phyloP scores from a whole-genome alignment of 2,797 vertebrate genomes.

The Myripristis jacobus region DNA sequence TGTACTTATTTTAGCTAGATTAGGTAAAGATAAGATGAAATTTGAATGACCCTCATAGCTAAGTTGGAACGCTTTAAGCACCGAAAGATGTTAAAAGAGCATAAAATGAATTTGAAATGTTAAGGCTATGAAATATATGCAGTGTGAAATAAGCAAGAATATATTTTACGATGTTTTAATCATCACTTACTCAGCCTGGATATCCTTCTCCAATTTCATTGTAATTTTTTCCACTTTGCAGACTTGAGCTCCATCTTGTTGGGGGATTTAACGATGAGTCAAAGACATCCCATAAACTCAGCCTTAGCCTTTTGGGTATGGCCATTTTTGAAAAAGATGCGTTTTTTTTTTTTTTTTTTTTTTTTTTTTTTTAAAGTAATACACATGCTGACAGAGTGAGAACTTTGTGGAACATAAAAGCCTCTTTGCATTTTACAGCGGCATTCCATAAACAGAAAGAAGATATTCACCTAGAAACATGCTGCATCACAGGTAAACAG shows the following conservation, averaged over 20 bases:
- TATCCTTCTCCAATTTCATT: not conserved
- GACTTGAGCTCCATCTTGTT: constrained; percentile 94
- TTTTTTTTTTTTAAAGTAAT: constrained; percentile 1
- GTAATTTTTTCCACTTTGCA: constrained; percentile 66
- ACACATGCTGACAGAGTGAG: not conserved
- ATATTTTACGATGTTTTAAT: too few species aligned
- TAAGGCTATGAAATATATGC: too few species aligned
- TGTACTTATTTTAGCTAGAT: too few species aligned
- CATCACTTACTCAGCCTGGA: not conserved
- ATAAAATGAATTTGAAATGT: not conserved
- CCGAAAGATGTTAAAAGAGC: not conserved
- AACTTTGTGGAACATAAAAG: constrained; percentile 23
- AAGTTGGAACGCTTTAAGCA: too few species aligned
- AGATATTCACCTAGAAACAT: constrained; percentile 92
- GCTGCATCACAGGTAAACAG: constrained; percentile 92
- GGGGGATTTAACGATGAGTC: constrained; percentile 95
- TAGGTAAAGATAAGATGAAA: too few species aligned
- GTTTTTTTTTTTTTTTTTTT: too few species aligned
- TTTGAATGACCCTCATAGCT: too few species aligned
- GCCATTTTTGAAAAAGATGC: not conserved
- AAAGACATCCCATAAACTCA: constrained; percentile 91
- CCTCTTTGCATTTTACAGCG: constrained; percentile 78
- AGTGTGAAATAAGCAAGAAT: too few species aligned
- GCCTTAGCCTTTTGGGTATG: constrained; percentile 92
- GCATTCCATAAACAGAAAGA: constrained; percentile 92